Conservation (phyloP, 2,797 vertebrate species). For the Onychomys leucogaster region DNA sequence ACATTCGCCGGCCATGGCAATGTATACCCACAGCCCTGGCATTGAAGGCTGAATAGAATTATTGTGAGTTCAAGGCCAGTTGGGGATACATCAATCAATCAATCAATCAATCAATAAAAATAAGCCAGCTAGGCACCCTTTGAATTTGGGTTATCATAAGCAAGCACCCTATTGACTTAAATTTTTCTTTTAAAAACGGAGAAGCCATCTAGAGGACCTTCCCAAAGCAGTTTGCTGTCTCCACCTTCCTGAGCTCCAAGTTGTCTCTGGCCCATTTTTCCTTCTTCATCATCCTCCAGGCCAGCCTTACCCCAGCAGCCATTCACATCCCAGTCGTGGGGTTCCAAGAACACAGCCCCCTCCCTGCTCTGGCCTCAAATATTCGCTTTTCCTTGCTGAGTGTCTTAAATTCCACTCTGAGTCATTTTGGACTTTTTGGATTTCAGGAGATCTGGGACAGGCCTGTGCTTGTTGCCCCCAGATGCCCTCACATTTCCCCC, state of each 20-base stretch:
- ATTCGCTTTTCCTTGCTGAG: conserved; percentile 10
- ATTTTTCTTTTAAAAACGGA: not conserved
- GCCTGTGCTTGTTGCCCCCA: not conserved
- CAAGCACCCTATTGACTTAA: not conserved
- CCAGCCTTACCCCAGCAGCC: not conserved
- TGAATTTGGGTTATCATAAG: not conserved
- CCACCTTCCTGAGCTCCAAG: not conserved
- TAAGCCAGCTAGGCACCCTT: not conserved
- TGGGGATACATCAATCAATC: not conserved
- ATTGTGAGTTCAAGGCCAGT: not conserved
- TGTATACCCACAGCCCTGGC: not conserved
- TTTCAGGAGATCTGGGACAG: conserved; percentile 25
- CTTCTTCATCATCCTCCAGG: not conserved
- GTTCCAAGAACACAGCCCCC: not conserved
- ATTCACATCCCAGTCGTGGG: not conserved
- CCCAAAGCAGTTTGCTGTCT: not conserved
- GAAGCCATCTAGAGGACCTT: not conserved
- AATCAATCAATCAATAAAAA: too few relatives aligned
- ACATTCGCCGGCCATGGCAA: not conserved
- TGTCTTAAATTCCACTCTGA: conserved; percentile 61
- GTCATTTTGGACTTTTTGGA: conserved; percentile 40
- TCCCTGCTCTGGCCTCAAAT: conserved; percentile 17
- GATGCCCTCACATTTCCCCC: not conserved
- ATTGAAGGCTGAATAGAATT: not conserved
- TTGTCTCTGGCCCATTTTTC: not conserved